Evolutionary conservation across 1,140 invertebrate species (phyloP).

Genomic region (Trissolcus basalis): DNA sequence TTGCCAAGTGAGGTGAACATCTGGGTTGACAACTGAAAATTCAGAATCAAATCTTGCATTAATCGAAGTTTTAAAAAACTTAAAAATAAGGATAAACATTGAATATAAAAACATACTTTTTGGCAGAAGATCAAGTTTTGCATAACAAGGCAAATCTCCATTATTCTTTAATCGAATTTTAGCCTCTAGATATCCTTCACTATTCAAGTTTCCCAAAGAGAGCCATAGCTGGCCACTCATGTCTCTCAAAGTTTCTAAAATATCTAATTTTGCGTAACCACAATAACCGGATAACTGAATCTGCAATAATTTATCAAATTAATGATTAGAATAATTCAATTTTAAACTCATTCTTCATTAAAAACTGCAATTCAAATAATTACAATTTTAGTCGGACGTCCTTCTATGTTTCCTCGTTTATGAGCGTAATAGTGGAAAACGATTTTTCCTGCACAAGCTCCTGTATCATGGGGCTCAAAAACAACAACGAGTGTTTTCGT

Average conservation of each 20-base stretch:
- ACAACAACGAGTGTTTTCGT: constrained; percentile 71
- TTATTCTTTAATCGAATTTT: constrained; percentile 73
- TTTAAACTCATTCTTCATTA: too few relatives aligned
- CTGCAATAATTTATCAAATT: constrained; percentile 42
- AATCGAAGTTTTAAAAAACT: too few relatives aligned
- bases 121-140: constrained; percentile 71
- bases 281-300: constrained; percentile 75
- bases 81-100: too few relatives aligned
- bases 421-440: constrained; percentile 72
- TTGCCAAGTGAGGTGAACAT: constrained; percentile 68
- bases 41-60: constrained; percentile 3
- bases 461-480: constrained; percentile 72
- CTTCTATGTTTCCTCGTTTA: constrained; percentile 62
- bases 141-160: constrained; percentile 73
- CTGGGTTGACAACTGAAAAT: constrained; percentile 69
- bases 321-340: constrained; percentile 2
- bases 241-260: constrained; percentile 74
- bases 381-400: constrained; percentile 65
- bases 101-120: constrained; percentile 65
- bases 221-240: constrained; percentile 75
- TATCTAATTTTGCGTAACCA: constrained; percentile 72
- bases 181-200: constrained; percentile 65
- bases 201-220: constrained; percentile 73
- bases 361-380: constrained; percentile 9
- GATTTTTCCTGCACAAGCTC: constrained; percentile 73